These are phyloP conservation scores for Rhinogobio ventralis DNA, from an alignment of 2,797 vertebrate species.

Conservation along the genomic window DNA sequence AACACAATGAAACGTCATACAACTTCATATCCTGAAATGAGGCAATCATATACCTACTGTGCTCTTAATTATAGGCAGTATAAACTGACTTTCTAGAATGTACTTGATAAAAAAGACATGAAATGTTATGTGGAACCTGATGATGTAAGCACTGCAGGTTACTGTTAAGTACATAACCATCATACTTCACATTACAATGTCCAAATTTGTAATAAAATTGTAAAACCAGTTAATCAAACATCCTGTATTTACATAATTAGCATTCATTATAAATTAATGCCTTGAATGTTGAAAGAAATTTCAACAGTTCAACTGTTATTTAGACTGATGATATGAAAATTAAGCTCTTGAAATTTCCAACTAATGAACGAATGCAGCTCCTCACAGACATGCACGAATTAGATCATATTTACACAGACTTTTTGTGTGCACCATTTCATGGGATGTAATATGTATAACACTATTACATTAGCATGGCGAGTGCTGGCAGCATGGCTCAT, in stretches of 20 bases:
- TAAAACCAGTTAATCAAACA: too few relatives aligned
- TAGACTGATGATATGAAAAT: not conserved
- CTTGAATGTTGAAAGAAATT: not conserved
- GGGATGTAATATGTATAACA: slow-evolving; percentile 26
- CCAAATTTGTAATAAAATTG: not conserved
- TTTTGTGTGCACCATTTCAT: slow-evolving; percentile 1
- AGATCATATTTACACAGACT: slow-evolving; percentile 10
- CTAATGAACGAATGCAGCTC: not conserved
- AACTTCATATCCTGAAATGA: too few relatives aligned
- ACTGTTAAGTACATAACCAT: not conserved
- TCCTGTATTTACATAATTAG: not conserved
- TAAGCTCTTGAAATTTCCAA: not conserved
- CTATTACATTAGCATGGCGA: slow-evolving; percentile 12
- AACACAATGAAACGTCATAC: not conserved
- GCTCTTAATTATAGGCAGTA: not conserved
- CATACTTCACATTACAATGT: not conserved
- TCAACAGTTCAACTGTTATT: not conserved
- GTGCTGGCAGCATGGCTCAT: slow-evolving; percentile 19
- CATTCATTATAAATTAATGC: not conserved
- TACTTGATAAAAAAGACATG: too few relatives aligned
- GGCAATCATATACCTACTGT: not conserved
- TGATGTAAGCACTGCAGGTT: not conserved
- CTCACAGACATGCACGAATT: not conserved
- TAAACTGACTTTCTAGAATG: not conserved
- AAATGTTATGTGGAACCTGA: not conserved